Evolutionary conservation across 2,888 invertebrate genomes (phyloP), one percentile per base, ranked within the genome.

Genomic region (Cinara cedri): DNA sequence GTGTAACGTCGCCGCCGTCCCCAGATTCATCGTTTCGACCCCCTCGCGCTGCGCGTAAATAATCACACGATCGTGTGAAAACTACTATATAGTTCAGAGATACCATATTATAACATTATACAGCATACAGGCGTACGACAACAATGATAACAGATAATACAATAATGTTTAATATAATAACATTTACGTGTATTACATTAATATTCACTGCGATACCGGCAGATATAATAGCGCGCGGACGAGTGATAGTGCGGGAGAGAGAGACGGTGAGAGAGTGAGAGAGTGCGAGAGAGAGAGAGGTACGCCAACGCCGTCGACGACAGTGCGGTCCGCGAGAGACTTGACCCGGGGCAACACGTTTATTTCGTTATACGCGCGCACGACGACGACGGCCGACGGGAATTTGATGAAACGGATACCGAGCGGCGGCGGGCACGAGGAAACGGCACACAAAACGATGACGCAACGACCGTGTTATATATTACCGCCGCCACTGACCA

Each of bases 311-410:
- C 71, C 44, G 71, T 42, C 42, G 55, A 71, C 55, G 21, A 34
- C 14, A 54, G 6, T 51, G 9, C 24, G 55, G 44, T 70, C 46
- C 26, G 72, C 19, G 49, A 16, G 57, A 14, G 49, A 42, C 74
- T 75, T 54, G 74, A 75, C 74, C 74, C 74, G 74, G 74, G 74
- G 74, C 74, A 75, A 75, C 63, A 54, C 63, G 63, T 63, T 54
- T 65, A n/a, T 65, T 54, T 74, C 54, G 63, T 70, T 34, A 16
- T 42, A n/a, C 46, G 19, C 34, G 21, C 24, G 21, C 44, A 14
- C 49, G 62, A n/a, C 24, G 46, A 46, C 46, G 21, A n/a, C n/a
- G 44, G 49, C 51, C 51, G 74, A 65, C 54, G 65, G 19, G 26
- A 51, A 60, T 72, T 60, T 13, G 72, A 62, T 34, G 63, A 63